Evolutionary conservation across 1,140 invertebrate species (phyloP).

Genomic region (Nephotettix cincticeps): DNA sequence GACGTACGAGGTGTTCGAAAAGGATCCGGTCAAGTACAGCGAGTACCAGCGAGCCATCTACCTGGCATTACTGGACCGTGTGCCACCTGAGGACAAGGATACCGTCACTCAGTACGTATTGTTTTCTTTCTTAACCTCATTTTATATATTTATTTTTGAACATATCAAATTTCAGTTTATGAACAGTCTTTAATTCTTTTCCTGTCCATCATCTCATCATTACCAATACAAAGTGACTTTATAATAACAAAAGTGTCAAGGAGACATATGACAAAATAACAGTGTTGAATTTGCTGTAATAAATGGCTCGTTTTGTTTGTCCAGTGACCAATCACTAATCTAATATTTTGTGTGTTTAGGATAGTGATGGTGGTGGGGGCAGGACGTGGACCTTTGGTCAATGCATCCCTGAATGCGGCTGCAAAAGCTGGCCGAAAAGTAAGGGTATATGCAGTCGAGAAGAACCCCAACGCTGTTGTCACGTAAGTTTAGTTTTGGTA

Average conservation of each 20-base stretch:
- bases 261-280: background rate
- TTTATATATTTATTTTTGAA: too few relatives aligned
- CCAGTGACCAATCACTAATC: too few relatives aligned
- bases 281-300: conserved; percentile 7
- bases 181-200: too few relatives aligned
- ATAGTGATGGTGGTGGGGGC: conserved; percentile 93
- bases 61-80: conserved; percentile 65
- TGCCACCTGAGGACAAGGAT: conserved; percentile 43
- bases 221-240: too few relatives aligned
- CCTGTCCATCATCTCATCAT: too few relatives aligned
- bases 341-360: conserved; percentile 39
- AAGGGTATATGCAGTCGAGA: conserved; percentile 93
- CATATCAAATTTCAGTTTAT: too few relatives aligned
- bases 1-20: conserved; percentile 98
- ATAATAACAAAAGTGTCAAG: background rate
- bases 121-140: too few relatives aligned
- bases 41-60: conserved; percentile 86
- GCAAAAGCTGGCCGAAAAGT: conserved; percentile 61
- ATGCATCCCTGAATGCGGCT: conserved; percentile 79
- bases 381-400: conserved; percentile 92
- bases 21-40: conserved; percentile 95
- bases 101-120: conserved; percentile 36
- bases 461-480: conserved; percentile 95
- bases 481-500: too few relatives aligned
- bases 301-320: too few relatives aligned